Evolutionary conservation across 2,113 vertebrate genomes (phyloP).

Genomic region (Hystrix brachyura): DNA sequence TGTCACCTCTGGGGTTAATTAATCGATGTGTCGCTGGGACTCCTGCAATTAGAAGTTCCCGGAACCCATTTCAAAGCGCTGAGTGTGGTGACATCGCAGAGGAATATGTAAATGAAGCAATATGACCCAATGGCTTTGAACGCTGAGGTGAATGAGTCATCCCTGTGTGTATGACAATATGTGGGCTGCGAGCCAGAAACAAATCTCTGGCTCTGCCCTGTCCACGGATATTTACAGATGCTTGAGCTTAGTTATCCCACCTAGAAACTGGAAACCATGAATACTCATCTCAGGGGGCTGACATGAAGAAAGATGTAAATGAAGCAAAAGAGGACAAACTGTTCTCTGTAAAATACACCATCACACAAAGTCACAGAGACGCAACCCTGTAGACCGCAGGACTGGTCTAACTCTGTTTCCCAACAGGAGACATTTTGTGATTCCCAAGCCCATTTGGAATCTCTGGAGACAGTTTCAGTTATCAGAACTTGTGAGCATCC

Average conservation of each 20-base stretch:
- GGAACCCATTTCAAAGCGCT: neutral
- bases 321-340: neutral
- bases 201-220: too few relatives aligned
- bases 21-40: neutral
- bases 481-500: neutral
- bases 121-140: neutral
- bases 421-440: accelerated
- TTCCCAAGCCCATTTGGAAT: accelerated
- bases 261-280: neutral
- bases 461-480: neutral
- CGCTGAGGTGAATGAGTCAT: neutral
- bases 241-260: accelerated
- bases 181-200: neutral
- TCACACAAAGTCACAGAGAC: neutral
- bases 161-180: accelerated
- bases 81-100: neutral
- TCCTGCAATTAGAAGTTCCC: neutral
- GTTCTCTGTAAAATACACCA: neutral
- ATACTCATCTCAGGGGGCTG: neutral
- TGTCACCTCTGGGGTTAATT: accelerated
- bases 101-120: neutral
- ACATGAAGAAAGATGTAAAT: neutral
- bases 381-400: neutral
- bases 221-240: neutral
- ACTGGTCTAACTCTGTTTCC: too few relatives aligned